These are phyloP conservation scores for Cossypha heuglini DNA, from an alignment of 2,797 vertebrate genomes.

Conservation along the genomic window DNA sequence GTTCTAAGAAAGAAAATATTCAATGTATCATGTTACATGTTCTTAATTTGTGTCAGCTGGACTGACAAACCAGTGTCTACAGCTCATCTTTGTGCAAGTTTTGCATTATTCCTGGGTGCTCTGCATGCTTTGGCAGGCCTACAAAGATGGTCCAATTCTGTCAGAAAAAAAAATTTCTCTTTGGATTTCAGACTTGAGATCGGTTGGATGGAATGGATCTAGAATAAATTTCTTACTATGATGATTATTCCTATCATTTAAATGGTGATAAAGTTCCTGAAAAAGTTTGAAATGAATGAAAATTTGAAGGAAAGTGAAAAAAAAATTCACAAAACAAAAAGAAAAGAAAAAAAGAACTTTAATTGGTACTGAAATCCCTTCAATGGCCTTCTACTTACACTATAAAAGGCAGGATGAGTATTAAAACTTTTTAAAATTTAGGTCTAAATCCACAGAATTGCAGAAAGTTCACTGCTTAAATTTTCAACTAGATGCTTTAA, in stretches of 20 bases:
- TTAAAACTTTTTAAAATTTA: neutral
- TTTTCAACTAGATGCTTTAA: neutral
- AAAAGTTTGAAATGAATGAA: neutral
- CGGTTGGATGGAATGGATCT: neutral
- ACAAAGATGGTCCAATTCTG: neutral
- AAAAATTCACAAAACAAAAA: neutral
- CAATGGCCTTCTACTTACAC: neutral
- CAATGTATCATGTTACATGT: neutral
- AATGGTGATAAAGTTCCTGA: neutral
- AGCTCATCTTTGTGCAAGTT: neutral
- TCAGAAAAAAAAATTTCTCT: neutral
- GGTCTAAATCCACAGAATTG: neutral
- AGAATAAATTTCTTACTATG: neutral
- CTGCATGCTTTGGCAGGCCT: neutral
- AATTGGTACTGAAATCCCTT: neutral
- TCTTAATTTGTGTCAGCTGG: neutral
- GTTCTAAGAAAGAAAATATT: neutral
- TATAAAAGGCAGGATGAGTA: neutral
- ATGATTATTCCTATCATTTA: neutral
- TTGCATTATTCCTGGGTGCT: neutral
- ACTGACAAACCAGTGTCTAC: neutral
- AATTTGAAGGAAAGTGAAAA: neutral
- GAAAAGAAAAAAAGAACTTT: neutral
- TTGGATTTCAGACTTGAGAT: neutral
- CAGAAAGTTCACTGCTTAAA: neutral